These are phyloP conservation scores for Saturnia pavonia DNA, from an alignment of 2,888 invertebrate genomes.

Conservation along the genomic window DNA sequence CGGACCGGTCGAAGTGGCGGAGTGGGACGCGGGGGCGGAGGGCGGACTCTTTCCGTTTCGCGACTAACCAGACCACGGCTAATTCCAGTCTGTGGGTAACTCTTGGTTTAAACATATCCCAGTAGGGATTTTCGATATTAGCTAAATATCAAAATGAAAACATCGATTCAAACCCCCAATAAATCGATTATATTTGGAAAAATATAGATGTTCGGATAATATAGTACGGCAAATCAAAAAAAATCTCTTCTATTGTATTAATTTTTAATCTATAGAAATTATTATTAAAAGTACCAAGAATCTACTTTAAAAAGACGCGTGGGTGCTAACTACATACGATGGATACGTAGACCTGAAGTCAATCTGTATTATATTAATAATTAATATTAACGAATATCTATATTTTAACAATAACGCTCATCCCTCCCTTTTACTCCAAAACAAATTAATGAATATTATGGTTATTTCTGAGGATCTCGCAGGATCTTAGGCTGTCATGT, in stretches of 20 bases:
- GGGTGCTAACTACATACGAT: neutral
- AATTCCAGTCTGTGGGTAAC: neutral
- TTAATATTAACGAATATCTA: neutral
- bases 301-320: neutral
- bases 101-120: neutral
- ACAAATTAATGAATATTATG: neutral
- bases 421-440: neutral
- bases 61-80: constrained; percentile 49
- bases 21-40: constrained; percentile 85
- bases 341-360: neutral
- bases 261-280: neutral
- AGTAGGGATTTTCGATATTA: neutral
- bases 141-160: neutral
- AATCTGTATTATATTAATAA: neutral
- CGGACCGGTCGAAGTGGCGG: constrained; percentile 85
- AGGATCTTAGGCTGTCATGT: too few relatives aligned
- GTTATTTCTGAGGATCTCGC: too few relatives aligned
- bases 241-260: neutral
- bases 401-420: neutral
- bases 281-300: neutral
- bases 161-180: neutral
- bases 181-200: neutral
- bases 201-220: too few relatives aligned
- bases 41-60: constrained; percentile 80
- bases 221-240: too few relatives aligned